Percentiles rank a stretch among this genome's conserved stretches.
Conservation (phyloP, 1,140 invertebrate species). For the Phortica variegata region DNA sequence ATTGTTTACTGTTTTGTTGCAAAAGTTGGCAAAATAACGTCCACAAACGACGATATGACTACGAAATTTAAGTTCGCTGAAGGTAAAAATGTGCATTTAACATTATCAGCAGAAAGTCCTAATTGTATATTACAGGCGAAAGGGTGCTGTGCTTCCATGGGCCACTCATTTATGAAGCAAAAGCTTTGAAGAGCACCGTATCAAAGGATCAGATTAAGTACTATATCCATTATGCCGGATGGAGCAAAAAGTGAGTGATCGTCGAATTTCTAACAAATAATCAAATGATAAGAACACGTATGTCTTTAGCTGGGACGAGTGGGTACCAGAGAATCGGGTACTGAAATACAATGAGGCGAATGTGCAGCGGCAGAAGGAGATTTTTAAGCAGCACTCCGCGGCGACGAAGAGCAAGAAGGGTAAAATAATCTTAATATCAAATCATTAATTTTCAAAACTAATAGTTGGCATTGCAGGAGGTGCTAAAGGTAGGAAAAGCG, state of each 20-base stretch:
- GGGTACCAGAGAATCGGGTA: conserved; percentile 92
- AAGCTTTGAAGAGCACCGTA: conserved; percentile 83
- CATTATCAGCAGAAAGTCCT: neutral
- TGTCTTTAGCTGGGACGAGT: conserved; percentile 89
- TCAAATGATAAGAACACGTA: no score
- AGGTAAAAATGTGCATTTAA: conserved; percentile 56
- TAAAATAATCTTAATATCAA: conserved; percentile 29
- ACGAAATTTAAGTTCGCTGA: conserved; percentile 68
- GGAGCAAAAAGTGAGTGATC: conserved; percentile 90
- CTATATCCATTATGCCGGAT: conserved; percentile 95
- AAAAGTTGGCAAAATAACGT: conserved; percentile 31
- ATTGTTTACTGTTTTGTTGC: no score
- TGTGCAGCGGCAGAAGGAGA: conserved; percentile 85
- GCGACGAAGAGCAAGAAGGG: conserved; percentile 67
- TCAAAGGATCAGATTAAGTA: conserved; percentile 85
- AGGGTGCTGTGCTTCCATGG: conserved; percentile 96
- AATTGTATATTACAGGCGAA: conserved; percentile 67
- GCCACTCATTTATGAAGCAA: conserved; percentile 92
- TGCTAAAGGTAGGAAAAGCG: conserved; percentile 44
- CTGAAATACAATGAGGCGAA: conserved; percentile 92
- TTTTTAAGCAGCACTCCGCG: conserved; percentile 77
- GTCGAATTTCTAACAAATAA: no score
- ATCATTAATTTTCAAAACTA: no score
- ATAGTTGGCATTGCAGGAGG: conserved; percentile 31
- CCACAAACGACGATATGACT: conserved; percentile 45